Evolutionary conservation across 2,888 invertebrate species (phyloP).

Genomic region (Drosophila glabriapex): DNA sequence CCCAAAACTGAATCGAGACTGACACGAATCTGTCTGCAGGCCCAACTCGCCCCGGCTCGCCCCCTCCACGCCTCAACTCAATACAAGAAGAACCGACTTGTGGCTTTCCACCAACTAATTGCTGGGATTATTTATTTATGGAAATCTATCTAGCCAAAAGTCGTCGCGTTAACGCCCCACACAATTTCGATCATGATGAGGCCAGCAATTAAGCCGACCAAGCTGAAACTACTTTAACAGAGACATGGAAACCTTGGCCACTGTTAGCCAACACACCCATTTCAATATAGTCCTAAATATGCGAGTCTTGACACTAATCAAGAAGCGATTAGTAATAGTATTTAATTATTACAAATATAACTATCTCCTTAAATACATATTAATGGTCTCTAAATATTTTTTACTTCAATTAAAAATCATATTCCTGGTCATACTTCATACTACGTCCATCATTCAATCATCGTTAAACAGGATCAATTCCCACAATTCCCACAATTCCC

Average conservation of each 20-base stretch:
- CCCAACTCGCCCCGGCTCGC: slow-evolving; percentile 13
- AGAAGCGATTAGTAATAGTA: slow-evolving; percentile 2
- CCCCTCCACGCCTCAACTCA: background rate
- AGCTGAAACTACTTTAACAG: slow-evolving; percentile 4
- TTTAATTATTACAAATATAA: background rate
- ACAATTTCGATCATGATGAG: slow-evolving; percentile 39
- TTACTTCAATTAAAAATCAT: background rate
- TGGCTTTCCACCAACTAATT: slow-evolving; percentile 60
- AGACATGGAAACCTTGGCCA: background rate
- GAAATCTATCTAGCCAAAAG: slow-evolving; percentile 67
- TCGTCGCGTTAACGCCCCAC: slow-evolving; percentile 57
- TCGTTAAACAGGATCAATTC: background rate
- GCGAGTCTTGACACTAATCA: slow-evolving; percentile 9
- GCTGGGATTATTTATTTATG: slow-evolving; percentile 70
- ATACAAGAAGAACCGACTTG: slow-evolving; percentile 33
- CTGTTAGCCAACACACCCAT: background rate
- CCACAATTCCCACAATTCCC: background rate
- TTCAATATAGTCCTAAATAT: slow-evolving; percentile 1
- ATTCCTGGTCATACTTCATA: background rate
- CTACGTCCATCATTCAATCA: background rate
- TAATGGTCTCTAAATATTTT: background rate
- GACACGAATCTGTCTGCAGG: slow-evolving; percentile 43
- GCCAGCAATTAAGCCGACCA: slow-evolving; percentile 39
- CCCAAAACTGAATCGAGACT: slow-evolving; percentile 31
- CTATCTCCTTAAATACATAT: background rate